These are phyloP conservation scores for Alligator mississippiensis DNA, from an alignment of 2,113 vertebrate species.

Conservation along the genomic window DNA sequence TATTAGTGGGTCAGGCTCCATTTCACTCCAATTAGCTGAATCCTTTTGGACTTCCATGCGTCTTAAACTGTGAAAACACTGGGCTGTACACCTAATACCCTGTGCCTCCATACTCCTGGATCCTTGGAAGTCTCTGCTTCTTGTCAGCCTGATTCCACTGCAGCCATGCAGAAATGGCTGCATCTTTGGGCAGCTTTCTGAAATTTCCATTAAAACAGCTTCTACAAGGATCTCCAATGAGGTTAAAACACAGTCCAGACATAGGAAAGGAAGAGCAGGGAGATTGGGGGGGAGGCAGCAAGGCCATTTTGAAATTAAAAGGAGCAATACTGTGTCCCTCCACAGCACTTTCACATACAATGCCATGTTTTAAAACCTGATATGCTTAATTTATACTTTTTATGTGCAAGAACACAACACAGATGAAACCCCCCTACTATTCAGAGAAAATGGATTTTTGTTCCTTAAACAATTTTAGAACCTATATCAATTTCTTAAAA, in stretches of 20 bases:
- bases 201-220: neutral
- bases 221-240: neutral
- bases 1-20: neutral
- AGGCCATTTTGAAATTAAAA: neutral
- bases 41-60: neutral
- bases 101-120: neutral
- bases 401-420: neutral
- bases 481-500: neutral
- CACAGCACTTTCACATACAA: neutral
- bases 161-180: neutral
- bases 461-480: neutral
- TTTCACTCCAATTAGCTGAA: neutral
- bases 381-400: neutral
- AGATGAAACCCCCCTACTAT: neutral
- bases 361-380: neutral
- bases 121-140: neutral
- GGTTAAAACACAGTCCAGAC: neutral
- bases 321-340: neutral
- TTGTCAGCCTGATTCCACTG: neutral
- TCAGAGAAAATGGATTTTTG: neutral
- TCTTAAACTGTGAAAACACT: neutral
- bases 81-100: neutral
- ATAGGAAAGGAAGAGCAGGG: too few species aligned
- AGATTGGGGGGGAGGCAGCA: neutral
- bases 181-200: neutral